phyloP scores from a whole-genome alignment of 2,113 vertebrate genomes.

The Chloropsis hardwickii region DNA sequence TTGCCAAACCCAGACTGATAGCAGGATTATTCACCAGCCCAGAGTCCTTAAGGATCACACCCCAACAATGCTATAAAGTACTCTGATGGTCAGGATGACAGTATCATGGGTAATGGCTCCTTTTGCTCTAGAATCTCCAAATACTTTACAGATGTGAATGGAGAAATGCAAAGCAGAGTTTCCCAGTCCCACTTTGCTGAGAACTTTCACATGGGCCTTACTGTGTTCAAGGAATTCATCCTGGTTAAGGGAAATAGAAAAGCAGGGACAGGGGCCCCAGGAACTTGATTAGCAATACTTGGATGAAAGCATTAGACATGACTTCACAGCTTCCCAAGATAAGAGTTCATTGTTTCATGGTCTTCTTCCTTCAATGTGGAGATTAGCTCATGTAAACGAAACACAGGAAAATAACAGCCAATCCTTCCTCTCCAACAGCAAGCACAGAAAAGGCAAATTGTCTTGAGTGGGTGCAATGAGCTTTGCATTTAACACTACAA shows the following conservation, averaged over 20 bases:
- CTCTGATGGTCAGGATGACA: not conserved
- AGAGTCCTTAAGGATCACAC: not conserved
- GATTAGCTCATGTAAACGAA: constrained; percentile 1
- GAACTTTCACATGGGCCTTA: not conserved
- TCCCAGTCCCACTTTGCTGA: not conserved
- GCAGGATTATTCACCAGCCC: not conserved
- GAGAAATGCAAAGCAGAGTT: not conserved
- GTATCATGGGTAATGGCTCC: not conserved
- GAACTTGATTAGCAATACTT: not conserved
- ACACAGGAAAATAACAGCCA: not conserved
- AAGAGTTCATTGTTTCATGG: not conserved
- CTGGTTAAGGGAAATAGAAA: not conserved
- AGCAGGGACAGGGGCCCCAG: not conserved
- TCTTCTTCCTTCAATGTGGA: not conserved
- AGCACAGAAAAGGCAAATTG: not conserved
- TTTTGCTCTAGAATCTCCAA: not conserved
- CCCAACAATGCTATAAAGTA: not conserved
- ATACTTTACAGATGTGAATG: not conserved
- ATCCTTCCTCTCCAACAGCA: not conserved
- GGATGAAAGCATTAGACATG: not conserved
- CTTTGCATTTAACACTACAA: not conserved
- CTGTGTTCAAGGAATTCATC: not conserved
- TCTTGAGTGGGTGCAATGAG: not conserved
- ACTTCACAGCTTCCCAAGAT: not conserved
- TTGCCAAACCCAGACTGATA: not conserved